phyloP scores from a whole-genome alignment of 2,797 vertebrate genomes.

The Typhlichthys eigenmanni region DNA sequence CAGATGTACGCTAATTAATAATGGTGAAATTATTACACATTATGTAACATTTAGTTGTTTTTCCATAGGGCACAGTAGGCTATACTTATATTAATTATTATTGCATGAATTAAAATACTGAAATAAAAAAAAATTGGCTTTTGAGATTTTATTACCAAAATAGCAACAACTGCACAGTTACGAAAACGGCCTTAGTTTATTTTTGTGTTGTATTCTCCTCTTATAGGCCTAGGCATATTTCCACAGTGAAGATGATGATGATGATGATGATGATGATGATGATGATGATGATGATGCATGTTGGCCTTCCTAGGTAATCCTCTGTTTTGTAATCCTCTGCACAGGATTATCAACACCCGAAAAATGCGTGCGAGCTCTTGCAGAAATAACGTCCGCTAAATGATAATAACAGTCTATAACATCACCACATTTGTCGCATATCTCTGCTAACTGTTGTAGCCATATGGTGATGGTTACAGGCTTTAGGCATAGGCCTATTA shows the following conservation, averaged over 20 bases:
- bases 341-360: constrained; percentile 12
- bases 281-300: constrained; percentile 20
- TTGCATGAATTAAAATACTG: neutral
- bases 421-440: too few species aligned
- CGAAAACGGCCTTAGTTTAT: neutral
- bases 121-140: too few species aligned
- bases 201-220: constrained; percentile 14
- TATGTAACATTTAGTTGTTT: neutral
- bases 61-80: neutral
- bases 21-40: neutral
- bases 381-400: constrained; percentile 1
- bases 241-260: neutral
- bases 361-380: neutral
- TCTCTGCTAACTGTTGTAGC: too few species aligned
- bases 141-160: neutral
- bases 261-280: neutral
- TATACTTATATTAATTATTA: neutral
- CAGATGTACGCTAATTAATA: neutral
- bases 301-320: constrained; percentile 32
- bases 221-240: neutral
- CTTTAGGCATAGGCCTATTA: too few species aligned
- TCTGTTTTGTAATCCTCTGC: constrained; percentile 37
- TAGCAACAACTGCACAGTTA: neutral
- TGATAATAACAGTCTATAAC: too few species aligned
- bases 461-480: too few species aligned